A percentile compares a stretch with the other conserved stretches of the same genome.
These are phyloP conservation scores for Pristionchus mayeri DNA, from an alignment of 2,888 invertebrate genomes.

Conservation along the genomic window DNA sequence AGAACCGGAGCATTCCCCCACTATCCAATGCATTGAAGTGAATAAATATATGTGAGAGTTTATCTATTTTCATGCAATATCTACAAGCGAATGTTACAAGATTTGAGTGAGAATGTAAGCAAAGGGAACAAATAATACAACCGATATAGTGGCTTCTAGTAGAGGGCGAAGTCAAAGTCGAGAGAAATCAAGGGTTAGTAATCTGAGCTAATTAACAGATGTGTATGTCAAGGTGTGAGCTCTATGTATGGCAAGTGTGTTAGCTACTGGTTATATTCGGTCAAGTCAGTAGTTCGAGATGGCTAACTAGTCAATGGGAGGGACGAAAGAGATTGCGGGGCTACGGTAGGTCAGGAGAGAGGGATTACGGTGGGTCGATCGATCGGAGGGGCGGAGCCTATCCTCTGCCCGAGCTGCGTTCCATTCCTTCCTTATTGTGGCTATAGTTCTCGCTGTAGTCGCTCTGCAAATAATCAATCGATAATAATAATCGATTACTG, in stretches of 20 bases:
- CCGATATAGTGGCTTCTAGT: conserved; percentile 4
- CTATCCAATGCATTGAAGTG: too few species aligned
- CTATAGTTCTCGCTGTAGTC: conserved; percentile 36
- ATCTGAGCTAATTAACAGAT: conserved; percentile 22
- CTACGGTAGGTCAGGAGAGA: not conserved
- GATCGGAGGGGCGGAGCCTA: not conserved
- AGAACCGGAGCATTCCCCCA: too few species aligned
- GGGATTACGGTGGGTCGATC: not conserved
- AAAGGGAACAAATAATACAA: not conserved
- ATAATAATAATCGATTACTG: not conserved
- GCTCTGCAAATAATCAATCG: not conserved
- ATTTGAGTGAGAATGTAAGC: not conserved
- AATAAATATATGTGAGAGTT: too few species aligned
- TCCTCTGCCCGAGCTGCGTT: not conserved
- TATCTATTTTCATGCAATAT: conserved; percentile 28
- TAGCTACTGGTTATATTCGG: conserved; percentile 35
- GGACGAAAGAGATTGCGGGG: not conserved
- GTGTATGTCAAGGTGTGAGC: conserved; percentile 32
- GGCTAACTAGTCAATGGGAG: not conserved
- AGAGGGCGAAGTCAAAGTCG: not conserved
- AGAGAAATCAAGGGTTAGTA: not conserved
- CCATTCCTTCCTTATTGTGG: not conserved
- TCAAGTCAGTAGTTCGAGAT: not conserved
- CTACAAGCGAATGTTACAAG: conserved; percentile 38
- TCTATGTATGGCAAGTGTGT: not conserved